These are phyloP conservation scores for Plodia interpunctella DNA, from an alignment of 1,140 invertebrate species.

Conservation along the genomic window DNA sequence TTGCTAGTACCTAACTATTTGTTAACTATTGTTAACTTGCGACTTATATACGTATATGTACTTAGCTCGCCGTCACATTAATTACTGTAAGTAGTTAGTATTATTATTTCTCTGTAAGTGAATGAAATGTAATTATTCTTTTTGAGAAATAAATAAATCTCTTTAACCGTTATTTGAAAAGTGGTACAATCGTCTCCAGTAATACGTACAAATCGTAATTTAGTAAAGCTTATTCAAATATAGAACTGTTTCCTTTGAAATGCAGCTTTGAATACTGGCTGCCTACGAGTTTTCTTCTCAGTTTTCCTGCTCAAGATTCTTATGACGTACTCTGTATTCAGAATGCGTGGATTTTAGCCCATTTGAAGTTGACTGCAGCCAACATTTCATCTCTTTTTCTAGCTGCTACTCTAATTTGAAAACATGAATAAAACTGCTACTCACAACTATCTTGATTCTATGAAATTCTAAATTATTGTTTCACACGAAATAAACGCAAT, in stretches of 20 bases:
- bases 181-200: too few relatives aligned
- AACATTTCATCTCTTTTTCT: background rate
- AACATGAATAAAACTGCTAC: background rate
- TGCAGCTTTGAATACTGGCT: slow-evolving; percentile 22
- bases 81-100: too few relatives aligned
- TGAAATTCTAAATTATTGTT: background rate
- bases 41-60: too few relatives aligned
- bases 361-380: background rate
- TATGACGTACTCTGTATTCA: slow-evolving; percentile 20
- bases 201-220: background rate
- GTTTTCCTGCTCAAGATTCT: slow-evolving; percentile 19
- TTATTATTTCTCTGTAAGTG: too few relatives aligned
- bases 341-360: slow-evolving; percentile 10
- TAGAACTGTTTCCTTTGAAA: slow-evolving; percentile 10
- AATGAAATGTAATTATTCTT: too few relatives aligned
- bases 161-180: too few relatives aligned
- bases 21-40: too few relatives aligned
- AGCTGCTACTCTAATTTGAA: background rate
- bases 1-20: too few relatives aligned
- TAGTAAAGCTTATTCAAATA: slow-evolving; percentile 1
- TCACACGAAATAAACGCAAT: background rate
- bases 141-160: too few relatives aligned
- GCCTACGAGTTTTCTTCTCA: slow-evolving; percentile 20
- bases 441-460: background rate
- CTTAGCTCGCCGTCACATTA: too few relatives aligned